Conservation (phyloP, 2,888 invertebrate genomes). For the Ochropleura leucogaster region DNA sequence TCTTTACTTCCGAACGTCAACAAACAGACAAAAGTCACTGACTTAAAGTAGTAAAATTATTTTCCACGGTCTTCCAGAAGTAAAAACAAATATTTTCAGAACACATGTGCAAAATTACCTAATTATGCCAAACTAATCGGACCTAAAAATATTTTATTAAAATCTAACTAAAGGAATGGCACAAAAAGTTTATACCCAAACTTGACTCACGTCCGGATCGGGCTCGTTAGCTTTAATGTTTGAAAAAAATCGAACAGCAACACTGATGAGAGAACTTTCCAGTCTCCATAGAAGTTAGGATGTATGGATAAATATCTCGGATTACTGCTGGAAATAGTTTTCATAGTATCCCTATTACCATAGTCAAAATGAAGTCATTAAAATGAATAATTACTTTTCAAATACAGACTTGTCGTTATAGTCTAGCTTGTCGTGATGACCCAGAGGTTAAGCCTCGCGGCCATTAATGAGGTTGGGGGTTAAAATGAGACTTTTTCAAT, state of each 20-base stretch:
- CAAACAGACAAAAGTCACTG: too few species aligned
- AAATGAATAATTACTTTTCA: neutral
- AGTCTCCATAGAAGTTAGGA: neutral
- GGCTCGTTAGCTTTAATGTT: slow-evolving; percentile 22
- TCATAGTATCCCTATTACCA: too few species aligned
- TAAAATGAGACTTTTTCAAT: too few species aligned
- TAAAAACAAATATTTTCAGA: too few species aligned
- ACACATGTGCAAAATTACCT: too few species aligned
- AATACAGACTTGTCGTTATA: too few species aligned
- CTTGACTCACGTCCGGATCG: slow-evolving; percentile 1
- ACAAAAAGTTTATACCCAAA: slow-evolving; percentile 15
- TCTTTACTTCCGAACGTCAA: too few species aligned
- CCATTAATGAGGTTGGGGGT: too few species aligned
- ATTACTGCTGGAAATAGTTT: neutral
- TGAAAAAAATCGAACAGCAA: neutral
- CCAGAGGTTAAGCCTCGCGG: too few species aligned
- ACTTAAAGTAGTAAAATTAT: too few species aligned
- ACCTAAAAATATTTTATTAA: neutral
- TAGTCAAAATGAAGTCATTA: neutral
- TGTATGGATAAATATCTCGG: neutral
- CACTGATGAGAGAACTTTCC: neutral
- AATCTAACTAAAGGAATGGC: neutral
- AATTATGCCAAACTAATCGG: neutral
- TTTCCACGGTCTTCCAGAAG: too few species aligned
- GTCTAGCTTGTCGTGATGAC: too few species aligned